Percentiles rank a stretch among this genome's conserved stretches.
These are phyloP conservation scores for Tetranychus piercei DNA, from an alignment of 2,888 invertebrate genomes.

Conservation along the genomic window DNA sequence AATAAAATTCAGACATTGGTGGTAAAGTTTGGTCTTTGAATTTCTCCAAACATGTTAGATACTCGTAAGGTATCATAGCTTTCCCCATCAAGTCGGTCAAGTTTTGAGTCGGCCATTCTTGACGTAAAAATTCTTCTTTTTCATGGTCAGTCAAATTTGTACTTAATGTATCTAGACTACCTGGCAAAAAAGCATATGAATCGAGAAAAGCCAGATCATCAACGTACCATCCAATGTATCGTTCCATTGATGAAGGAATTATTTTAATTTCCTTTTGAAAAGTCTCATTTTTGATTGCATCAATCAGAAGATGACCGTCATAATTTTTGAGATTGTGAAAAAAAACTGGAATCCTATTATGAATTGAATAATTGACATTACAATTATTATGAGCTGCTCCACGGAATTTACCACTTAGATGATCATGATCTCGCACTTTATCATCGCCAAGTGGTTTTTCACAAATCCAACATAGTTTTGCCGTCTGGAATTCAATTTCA, in stretches of 20 bases:
- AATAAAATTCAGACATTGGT: neutral
- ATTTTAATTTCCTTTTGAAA: neutral
- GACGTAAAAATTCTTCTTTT: too few relatives aligned
- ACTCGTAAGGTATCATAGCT: neutral
- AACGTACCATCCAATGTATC: neutral
- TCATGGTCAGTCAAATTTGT: too few relatives aligned
- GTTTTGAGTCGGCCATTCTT: too few relatives aligned
- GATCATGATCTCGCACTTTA: constrained; percentile 9
- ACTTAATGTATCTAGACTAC: too few relatives aligned
- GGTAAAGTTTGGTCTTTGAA: neutral
- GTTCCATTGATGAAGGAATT: neutral
- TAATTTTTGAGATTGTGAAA: neutral
- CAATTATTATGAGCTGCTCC: constrained; percentile 6
- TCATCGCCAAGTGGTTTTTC: neutral
- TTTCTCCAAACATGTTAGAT: neutral
- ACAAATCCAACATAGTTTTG: too few relatives aligned
- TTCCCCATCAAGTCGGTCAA: neutral
- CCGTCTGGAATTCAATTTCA: too few relatives aligned
- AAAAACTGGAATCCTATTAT: neutral
- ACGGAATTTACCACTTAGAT: neutral
- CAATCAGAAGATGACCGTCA: neutral
- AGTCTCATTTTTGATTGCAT: neutral
- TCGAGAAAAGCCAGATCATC: neutral
- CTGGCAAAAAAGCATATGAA: too few relatives aligned
- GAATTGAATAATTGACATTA: neutral